phyloP scores from a whole-genome alignment of 2,113 vertebrate genomes.

The Hyla sarda region DNA sequence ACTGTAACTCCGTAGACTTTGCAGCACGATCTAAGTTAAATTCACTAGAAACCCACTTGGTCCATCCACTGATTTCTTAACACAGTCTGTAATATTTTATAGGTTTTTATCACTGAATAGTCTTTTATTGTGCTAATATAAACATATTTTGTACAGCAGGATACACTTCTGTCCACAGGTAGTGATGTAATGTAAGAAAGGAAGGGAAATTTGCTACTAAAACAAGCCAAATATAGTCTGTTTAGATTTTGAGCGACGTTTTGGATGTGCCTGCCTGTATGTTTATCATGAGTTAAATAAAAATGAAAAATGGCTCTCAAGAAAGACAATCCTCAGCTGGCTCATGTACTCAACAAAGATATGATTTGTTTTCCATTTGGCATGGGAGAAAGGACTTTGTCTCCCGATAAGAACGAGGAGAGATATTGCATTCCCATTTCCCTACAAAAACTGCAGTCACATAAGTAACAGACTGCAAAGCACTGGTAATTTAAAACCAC shows the following conservation, averaged over 20 bases:
- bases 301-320: conserved; percentile 1
- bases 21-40: no score
- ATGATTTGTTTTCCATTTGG: conserved; percentile 33
- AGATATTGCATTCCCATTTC: conserved; percentile 38
- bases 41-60: no score
- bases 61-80: no score
- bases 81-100: no score
- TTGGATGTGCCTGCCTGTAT: not conserved
- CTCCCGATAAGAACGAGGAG: conserved; percentile 22
- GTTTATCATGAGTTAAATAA: not conserved
- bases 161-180: not conserved
- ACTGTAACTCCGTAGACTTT: no score
- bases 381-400: conserved; percentile 5
- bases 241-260: not conserved
- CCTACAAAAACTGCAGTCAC: conserved; percentile 28
- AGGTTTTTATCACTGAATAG: no score
- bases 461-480: conserved; percentile 29
- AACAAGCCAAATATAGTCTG: not conserved
- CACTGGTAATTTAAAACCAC: conserved; percentile 42
- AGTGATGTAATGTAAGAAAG: not conserved
- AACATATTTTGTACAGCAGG: not conserved
- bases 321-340: conserved; percentile 37
- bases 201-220: no score
- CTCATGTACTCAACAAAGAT: not conserved
- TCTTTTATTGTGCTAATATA: not conserved